phyloP scores from a whole-genome alignment of 2,113 vertebrate species.

The Gambusia holbrooki region DNA sequence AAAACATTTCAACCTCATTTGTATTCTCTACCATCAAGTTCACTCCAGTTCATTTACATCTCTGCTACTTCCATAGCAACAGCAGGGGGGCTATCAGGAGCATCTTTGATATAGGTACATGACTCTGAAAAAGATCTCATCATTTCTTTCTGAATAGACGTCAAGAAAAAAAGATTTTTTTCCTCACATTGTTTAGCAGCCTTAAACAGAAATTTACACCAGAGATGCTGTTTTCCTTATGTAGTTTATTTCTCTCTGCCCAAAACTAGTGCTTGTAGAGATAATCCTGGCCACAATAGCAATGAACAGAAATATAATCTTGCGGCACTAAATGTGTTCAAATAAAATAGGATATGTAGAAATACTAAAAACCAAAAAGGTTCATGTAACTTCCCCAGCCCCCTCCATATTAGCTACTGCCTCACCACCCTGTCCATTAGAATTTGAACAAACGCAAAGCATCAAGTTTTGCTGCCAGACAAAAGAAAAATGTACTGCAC shows the following conservation, averaged over 20 bases:
- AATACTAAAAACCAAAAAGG: background rate
- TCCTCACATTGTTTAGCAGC: conserved; percentile 48
- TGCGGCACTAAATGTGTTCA: conserved; percentile 11
- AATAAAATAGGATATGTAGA: conserved; percentile 25
- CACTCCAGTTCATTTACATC: conserved; percentile 91
- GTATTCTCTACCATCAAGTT: conserved; percentile 88
- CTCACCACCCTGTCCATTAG: background rate
- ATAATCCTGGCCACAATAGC: conserved; percentile 27
- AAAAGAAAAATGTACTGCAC: conserved; percentile 37
- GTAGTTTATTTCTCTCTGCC: conserved; percentile 15
- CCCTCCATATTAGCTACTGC: no score
- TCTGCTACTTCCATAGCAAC: conserved; percentile 85
- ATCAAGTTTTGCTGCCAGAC: conserved; percentile 45
- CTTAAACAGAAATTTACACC: conserved; percentile 59
- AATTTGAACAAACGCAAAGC: conserved; percentile 32
- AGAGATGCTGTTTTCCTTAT: conserved; percentile 40
- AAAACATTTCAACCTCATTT: conserved; percentile 84
- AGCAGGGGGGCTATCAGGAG: conserved; percentile 87
- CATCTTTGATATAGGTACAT: conserved; percentile 87
- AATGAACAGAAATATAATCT: conserved; percentile 29
- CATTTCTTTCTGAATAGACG: conserved; percentile 70
- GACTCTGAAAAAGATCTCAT: conserved; percentile 75
- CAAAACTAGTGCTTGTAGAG: conserved; percentile 26
- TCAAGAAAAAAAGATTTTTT: conserved; percentile 39
- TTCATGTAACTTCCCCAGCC: conserved; percentile 2